These are phyloP conservation scores for Sphaerophoria taeniata DNA, from an alignment of 2,888 invertebrate genomes.

Conservation along the genomic window DNA sequence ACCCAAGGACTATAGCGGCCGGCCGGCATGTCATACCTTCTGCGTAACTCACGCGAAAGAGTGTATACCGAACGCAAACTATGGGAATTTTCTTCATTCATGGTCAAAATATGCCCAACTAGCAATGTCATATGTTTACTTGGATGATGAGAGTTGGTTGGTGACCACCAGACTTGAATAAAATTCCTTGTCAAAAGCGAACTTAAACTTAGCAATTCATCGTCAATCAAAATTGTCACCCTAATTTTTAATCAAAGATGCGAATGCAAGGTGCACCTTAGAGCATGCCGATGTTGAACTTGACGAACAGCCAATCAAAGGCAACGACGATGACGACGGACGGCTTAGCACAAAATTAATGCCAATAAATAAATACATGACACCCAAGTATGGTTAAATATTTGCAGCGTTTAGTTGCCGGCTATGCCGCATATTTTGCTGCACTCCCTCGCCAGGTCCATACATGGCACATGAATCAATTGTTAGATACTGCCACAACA, in stretches of 20 bases:
- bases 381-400: conserved; percentile 75
- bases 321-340: conserved; percentile 4
- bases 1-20: conserved; percentile 66
- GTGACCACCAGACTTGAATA: conserved; percentile 3
- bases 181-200: background rate
- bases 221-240: background rate
- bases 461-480: conserved; percentile 73
- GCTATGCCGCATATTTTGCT: conserved; percentile 49
- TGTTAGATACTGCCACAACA: conserved; percentile 37
- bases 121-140: conserved; percentile 72
- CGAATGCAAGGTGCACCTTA: conserved; percentile 43
- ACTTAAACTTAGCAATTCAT: no score
- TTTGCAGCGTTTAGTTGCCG: conserved; percentile 71
- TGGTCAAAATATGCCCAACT: conserved; percentile 56
- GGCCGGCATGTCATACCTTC: conserved; percentile 60
- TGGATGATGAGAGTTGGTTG: conserved; percentile 22
- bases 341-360: conserved; percentile 61
- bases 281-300: conserved; percentile 58
- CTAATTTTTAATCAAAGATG: conserved; percentile 21
- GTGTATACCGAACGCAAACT: background rate
- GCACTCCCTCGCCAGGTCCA: conserved; percentile 32
- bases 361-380: conserved; percentile 75
- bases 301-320: conserved; percentile 61
- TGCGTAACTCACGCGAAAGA: conserved; percentile 61
- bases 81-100: conserved; percentile 69